phyloP scores from a whole-genome alignment of 2,888 invertebrate genomes.

The Dryomyza anilis region DNA sequence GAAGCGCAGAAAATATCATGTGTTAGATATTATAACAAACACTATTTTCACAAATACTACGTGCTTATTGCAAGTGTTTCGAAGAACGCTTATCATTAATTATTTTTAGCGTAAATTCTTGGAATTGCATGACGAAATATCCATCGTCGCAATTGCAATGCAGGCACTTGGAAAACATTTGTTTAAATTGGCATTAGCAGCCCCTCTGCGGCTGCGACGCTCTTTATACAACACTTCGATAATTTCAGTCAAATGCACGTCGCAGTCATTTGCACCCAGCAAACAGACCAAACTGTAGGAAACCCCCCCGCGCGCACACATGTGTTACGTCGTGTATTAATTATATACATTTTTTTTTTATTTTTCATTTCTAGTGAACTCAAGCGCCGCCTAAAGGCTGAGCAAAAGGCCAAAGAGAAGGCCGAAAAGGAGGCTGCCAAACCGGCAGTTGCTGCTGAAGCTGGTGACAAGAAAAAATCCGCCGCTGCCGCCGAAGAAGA shows the following conservation, averaged over 20 bases:
- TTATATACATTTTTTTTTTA: slow-evolving; percentile 1
- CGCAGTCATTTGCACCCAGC: slow-evolving; percentile 49
- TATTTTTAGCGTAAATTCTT: background rate
- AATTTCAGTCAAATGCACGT: background rate
- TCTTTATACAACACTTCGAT: too few species aligned
- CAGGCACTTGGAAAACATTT: background rate
- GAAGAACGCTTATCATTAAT: background rate
- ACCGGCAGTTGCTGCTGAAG: slow-evolving; percentile 54
- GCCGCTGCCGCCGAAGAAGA: slow-evolving; percentile 71
- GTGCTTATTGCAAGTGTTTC: background rate
- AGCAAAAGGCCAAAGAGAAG: slow-evolving; percentile 92
- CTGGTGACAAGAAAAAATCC: slow-evolving; percentile 46
- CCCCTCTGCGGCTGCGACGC: background rate
- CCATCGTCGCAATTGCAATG: background rate
- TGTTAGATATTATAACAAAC: background rate
- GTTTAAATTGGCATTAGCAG: background rate
- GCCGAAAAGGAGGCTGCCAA: slow-evolving; percentile 71
- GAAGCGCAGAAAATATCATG: background rate
- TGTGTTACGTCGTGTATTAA: too few species aligned
- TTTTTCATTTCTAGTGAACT: slow-evolving; percentile 76
- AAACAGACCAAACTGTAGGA: slow-evolving; percentile 53
- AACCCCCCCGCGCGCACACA: background rate
- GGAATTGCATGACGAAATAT: slow-evolving; percentile 7
- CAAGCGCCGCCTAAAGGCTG: slow-evolving; percentile 88
- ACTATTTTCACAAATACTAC: background rate